Evolutionary conservation across 2,113 vertebrate genomes (phyloP).

Genomic region (Peromyscus maniculatus): DNA sequence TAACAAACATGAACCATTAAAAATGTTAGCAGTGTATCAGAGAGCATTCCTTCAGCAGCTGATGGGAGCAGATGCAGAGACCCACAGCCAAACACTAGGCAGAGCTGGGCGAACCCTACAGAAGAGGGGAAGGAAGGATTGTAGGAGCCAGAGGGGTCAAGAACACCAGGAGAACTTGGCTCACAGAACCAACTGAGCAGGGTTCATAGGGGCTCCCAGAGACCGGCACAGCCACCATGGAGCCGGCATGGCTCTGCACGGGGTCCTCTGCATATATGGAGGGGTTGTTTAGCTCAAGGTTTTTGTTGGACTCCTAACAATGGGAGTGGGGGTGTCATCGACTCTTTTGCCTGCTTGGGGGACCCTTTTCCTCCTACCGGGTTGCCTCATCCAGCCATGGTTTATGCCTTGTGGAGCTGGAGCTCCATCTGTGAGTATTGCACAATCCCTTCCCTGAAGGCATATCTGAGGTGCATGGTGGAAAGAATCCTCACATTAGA

Average conservation of each 20-base stretch:
- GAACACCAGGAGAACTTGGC: background rate
- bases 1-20: fast-evolving
- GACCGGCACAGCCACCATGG: too few relatives aligned
- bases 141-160: background rate
- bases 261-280: background rate
- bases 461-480: background rate
- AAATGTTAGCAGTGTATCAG: background rate
- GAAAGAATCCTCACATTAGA: background rate
- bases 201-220: background rate
- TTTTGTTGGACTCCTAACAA: background rate
- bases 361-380: background rate
- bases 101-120: background rate
- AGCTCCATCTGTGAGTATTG: background rate
- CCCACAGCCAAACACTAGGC: background rate
- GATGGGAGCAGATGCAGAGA: background rate
- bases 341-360: background rate
- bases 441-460: background rate
- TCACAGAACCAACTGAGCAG: background rate
- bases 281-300: background rate
- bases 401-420: background rate
- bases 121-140: background rate
- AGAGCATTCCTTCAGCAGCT: background rate
- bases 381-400: background rate
- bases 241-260: background rate
- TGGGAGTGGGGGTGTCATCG: background rate